A percentile compares a stretch with the other conserved stretches of the same genome.
phyloP scores from a whole-genome alignment of 2,797 vertebrate species.

The Odontamblyopus rebecca region DNA sequence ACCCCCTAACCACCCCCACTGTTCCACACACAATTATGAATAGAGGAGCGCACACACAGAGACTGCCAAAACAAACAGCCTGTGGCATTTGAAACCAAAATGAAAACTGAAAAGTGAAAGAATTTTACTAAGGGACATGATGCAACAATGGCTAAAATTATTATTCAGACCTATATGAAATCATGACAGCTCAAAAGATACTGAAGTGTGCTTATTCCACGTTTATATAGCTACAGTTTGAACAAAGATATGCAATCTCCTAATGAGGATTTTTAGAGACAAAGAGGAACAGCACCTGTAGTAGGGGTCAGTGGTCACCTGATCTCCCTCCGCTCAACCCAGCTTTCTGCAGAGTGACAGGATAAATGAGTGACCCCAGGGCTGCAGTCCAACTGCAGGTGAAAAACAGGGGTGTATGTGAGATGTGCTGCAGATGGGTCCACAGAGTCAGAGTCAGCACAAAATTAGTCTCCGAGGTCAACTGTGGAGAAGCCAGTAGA shows the following conservation, averaged over 20 bases:
- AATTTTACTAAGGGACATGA: not conserved
- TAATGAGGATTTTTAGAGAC: not conserved
- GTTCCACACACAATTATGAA: constrained; percentile 1
- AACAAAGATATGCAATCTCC: not conserved
- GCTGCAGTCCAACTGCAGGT: constrained; percentile 30
- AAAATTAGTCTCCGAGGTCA: constrained; percentile 19
- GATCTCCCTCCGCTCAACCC: constrained; percentile 7
- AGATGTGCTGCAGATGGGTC: constrained; percentile 3
- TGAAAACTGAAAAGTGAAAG: not conserved
- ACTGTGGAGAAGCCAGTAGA: not conserved
- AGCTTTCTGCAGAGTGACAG: not conserved
- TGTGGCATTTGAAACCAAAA: constrained; percentile 20
- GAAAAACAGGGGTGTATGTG: constrained; percentile 13
- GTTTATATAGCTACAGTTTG: not conserved
- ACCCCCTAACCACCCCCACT: constrained; percentile 28
- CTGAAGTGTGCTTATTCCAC: not conserved
- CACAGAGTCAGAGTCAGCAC: not conserved
- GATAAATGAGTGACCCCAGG: constrained; percentile 15
- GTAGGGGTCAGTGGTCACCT: constrained; percentile 9
- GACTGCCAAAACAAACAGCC: constrained; percentile 40
- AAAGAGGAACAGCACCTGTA: not conserved
- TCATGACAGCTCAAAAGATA: not conserved
- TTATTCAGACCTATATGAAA: not conserved
- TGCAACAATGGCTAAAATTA: not conserved
- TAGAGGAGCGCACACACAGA: constrained; percentile 1